Conservation (phyloP, 2,113 vertebrate species). For the Triplophysa siluroides region DNA sequence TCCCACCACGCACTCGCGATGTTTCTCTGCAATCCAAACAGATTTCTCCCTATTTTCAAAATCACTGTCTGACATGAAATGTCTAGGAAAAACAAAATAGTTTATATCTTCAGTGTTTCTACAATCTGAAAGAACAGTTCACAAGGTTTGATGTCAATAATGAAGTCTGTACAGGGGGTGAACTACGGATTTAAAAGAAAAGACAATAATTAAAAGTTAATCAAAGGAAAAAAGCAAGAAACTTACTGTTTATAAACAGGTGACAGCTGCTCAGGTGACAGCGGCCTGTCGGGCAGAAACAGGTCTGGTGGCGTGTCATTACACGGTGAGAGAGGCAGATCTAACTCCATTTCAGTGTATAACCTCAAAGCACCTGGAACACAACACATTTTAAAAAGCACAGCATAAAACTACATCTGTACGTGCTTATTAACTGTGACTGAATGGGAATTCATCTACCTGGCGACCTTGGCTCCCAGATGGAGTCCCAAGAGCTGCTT, state of each 20-base stretch:
- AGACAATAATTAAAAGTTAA: no score
- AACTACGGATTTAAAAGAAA: background rate
- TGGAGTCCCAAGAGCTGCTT: background rate
- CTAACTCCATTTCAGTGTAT: slow-evolving; percentile 67
- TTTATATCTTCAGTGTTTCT: background rate
- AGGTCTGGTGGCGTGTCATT: slow-evolving; percentile 15
- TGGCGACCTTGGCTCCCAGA: slow-evolving; percentile 30
- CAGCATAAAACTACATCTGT: background rate
- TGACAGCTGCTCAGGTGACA: slow-evolving; percentile 58
- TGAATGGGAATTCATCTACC: slow-evolving; percentile 17
- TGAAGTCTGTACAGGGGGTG: no score
- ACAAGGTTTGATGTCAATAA: background rate
- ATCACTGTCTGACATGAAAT: slow-evolving; percentile 58
- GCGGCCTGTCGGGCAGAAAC: slow-evolving; percentile 42
- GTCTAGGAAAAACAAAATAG: slow-evolving; percentile 50
- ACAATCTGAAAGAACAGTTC: background rate
- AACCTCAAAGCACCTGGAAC: slow-evolving; percentile 52
- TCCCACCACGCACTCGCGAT: slow-evolving; percentile 56
- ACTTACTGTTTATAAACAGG: slow-evolving; percentile 58
- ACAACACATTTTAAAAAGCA: background rate
- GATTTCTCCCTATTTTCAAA: slow-evolving; percentile 57
- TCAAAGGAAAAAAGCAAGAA: background rate
- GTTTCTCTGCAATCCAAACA: slow-evolving; percentile 73
- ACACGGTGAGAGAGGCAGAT: slow-evolving; percentile 56
- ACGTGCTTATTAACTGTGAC: background rate